Evolutionary conservation across 2,113 vertebrate genomes (phyloP).

Genomic region (Miniopterus natalensis): DNA sequence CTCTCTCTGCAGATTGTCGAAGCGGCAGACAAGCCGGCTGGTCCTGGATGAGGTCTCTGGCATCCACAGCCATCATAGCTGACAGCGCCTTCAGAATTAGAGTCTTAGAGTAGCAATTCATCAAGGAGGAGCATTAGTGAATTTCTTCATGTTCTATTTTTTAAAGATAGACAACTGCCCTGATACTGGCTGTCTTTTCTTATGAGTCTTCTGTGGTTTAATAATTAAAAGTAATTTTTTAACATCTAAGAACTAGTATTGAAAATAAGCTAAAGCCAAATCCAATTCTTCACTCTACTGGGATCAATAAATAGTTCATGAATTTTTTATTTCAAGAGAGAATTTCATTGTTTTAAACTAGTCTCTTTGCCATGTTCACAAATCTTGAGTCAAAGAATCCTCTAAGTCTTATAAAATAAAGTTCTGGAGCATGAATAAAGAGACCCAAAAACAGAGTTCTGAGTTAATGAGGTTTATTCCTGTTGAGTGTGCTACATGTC

Average conservation of each 20-base stretch:
- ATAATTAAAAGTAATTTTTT: not conserved
- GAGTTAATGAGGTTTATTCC: not conserved
- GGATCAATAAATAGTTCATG: not conserved
- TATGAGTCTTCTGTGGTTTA: not conserved
- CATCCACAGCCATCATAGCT: not conserved
- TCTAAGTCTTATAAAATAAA: not conserved
- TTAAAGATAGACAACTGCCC: not conserved
- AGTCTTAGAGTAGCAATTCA: not conserved
- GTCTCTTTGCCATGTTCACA: not conserved
- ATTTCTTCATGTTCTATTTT: not conserved
- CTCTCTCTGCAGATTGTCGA: not conserved
- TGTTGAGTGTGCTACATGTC: not conserved
- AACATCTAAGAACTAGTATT: not conserved
- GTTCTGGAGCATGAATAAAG: not conserved
- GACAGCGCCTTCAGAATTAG: not conserved
- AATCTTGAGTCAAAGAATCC: not conserved
- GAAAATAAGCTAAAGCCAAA: not conserved
- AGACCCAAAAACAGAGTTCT: not conserved
- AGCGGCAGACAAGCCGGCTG: not conserved
- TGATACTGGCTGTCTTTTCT: not conserved
- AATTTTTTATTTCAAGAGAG: not conserved
- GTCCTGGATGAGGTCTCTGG: not conserved
- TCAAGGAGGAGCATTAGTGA: not conserved
- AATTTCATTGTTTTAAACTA: conserved; percentile 32
- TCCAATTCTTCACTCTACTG: not conserved